Percentiles rank a stretch among this genome's conserved stretches.
Conservation (phyloP, 2,888 invertebrate genomes). For the Aethes cnicana region DNA sequence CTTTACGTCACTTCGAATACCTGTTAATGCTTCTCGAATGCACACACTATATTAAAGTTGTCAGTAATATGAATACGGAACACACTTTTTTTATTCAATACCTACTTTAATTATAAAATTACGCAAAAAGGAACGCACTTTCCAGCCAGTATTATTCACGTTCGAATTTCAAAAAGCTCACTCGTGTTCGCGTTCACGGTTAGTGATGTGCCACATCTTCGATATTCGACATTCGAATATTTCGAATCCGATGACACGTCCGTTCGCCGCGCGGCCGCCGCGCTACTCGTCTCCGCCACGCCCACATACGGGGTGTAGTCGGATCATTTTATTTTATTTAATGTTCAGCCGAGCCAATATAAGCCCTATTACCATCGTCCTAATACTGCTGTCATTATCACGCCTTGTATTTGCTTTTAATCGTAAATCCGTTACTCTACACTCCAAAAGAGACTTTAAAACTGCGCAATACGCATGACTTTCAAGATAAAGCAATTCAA, state of each 20-base stretch:
- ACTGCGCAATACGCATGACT: not conserved
- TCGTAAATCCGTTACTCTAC: conserved; percentile 30
- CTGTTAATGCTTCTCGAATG: too few species aligned
- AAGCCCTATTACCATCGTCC: conserved; percentile 62
- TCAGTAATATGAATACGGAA: not conserved
- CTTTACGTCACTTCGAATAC: too few species aligned
- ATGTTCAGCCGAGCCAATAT: conserved; percentile 62
- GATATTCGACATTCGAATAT: conserved; percentile 37
- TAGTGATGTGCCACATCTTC: conserved; percentile 17
- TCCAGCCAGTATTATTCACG: too few species aligned
- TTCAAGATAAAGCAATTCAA: not conserved
- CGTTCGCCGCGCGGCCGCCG: conserved; percentile 50
- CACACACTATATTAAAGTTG: too few species aligned
- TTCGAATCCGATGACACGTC: conserved; percentile 54
- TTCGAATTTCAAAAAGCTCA: not conserved
- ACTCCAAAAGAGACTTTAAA: not conserved
- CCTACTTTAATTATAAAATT: not conserved
- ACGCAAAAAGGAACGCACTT: too few species aligned
- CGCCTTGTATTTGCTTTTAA: conserved; percentile 29
- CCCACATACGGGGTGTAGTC: conserved; percentile 78
- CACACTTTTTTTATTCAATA: not conserved
- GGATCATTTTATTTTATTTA: conserved; percentile 71
- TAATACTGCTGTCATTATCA: conserved; percentile 61
- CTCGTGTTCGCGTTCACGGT: not conserved
- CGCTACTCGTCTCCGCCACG: conserved; percentile 59